These are phyloP conservation scores for Neolamprologus sp. DNA, from an alignment of 2,113 vertebrate species.

Conservation along the genomic window DNA sequence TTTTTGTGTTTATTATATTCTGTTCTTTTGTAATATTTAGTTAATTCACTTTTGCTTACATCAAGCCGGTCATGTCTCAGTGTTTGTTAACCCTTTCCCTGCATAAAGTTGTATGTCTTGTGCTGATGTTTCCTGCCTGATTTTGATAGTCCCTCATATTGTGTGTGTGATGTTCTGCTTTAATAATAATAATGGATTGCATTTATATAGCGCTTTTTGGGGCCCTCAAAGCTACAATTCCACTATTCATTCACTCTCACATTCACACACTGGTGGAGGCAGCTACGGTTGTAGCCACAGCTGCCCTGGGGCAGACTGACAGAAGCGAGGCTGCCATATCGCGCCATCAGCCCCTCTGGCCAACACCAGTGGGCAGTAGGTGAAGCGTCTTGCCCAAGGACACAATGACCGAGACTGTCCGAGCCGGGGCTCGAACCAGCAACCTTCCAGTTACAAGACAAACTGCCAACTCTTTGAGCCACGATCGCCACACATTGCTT, in stretches of 20 bases:
- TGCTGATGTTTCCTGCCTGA: not conserved
- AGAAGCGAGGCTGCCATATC: too few relatives aligned
- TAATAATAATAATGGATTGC: not conserved
- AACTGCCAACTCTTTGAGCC: too few relatives aligned
- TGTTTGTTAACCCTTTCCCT: not conserved
- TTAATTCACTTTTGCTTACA: rapidly evolving
- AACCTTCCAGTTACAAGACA: rapidly evolving
- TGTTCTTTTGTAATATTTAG: not conserved
- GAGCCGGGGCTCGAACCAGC: rapidly evolving
- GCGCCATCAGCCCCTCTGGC: too few relatives aligned
- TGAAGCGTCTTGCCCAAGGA: too few relatives aligned
- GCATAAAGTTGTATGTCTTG: not conserved
- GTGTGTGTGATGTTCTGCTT: not conserved
- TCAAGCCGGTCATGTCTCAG: not conserved
- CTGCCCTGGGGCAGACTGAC: too few relatives aligned
- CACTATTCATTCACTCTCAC: too few relatives aligned
- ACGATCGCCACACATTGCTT: too few relatives aligned
- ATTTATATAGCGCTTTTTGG: not conserved
- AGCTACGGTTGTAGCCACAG: too few relatives aligned
- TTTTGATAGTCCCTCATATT: not conserved
- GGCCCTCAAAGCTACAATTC: rapidly evolving
- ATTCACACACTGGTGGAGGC: too few relatives aligned
- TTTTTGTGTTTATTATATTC: not conserved
- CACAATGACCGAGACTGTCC: too few relatives aligned
- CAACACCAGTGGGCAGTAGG: too few relatives aligned